These are phyloP conservation scores for Acleris cristana DNA, from an alignment of 2,888 invertebrate species.

Conservation along the genomic window DNA sequence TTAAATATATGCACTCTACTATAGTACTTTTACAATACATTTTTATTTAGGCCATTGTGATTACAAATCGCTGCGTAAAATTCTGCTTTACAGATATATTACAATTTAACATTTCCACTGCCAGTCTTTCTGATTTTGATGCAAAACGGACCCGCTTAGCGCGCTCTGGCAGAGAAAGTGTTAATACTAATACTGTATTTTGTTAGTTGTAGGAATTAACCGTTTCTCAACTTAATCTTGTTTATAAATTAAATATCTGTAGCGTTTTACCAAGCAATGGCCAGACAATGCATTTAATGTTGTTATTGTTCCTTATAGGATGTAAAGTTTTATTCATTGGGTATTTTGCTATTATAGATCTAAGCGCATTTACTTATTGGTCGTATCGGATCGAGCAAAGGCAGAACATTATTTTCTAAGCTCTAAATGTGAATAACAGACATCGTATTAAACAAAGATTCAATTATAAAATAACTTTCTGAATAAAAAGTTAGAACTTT, in stretches of 20 bases:
- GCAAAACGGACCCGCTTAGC: too few relatives aligned
- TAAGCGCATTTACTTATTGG: constrained; percentile 61
- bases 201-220: neutral
- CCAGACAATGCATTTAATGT: constrained; percentile 63
- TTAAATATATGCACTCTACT: constrained; percentile 31
- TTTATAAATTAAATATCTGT: neutral
- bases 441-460: too few relatives aligned
- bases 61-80: too few relatives aligned
- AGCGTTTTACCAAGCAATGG: constrained; percentile 44
- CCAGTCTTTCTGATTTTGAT: too few relatives aligned
- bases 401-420: constrained; percentile 32
- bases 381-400: constrained; percentile 18
- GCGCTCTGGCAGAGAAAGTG: neutral
- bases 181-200: neutral
- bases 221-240: too few relatives aligned
- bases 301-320: constrained; percentile 64
- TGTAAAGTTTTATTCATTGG: constrained; percentile 54
- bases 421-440: constrained; percentile 1
- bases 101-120: too few relatives aligned
- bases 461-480: too few relatives aligned
- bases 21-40: constrained; percentile 25
- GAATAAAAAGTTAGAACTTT: too few relatives aligned
- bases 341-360: constrained; percentile 59
- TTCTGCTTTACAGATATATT: too few relatives aligned
- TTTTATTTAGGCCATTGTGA: constrained; percentile 24